Percentiles rank a stretch among this genome's conserved stretches.
Evolutionary conservation across 2,797 vertebrate genomes (phyloP).

Genomic region (Sebastes cheni): DNA sequence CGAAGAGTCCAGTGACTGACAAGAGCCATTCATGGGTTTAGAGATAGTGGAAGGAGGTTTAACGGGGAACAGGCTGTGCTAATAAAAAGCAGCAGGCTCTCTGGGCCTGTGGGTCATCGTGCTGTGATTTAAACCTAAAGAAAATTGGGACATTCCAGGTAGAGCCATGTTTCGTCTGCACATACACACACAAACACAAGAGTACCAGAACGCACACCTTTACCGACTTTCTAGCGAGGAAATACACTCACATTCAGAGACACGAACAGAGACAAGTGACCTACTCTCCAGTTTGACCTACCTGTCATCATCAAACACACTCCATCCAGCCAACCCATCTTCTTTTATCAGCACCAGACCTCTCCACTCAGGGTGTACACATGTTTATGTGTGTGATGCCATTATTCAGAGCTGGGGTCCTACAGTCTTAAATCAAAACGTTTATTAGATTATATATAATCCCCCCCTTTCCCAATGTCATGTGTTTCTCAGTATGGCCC

Average conservation of each 20-base stretch:
- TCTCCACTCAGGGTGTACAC: not conserved
- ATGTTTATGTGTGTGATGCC: not conserved
- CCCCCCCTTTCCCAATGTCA: not conserved
- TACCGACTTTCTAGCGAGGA: fast-evolving
- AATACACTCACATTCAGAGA: not conserved
- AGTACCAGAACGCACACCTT: not conserved
- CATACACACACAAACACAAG: not conserved
- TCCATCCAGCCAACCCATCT: not conserved
- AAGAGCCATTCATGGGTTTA: constrained; percentile 7
- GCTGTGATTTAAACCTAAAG: constrained; percentile 8
- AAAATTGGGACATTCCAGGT: constrained; percentile 3
- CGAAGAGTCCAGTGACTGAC: constrained; percentile 17
- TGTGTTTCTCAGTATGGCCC: not conserved
- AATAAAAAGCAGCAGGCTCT: constrained; percentile 53
- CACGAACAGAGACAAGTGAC: not conserved
- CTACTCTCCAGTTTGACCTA: not conserved
- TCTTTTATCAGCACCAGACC: constrained; percentile 12
- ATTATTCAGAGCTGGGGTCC: not conserved
- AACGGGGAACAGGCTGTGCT: constrained; percentile 41
- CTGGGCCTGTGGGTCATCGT: constrained; percentile 14
- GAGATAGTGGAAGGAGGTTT: not conserved
- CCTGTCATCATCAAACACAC: constrained; percentile 25
- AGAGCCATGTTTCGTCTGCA: not conserved
- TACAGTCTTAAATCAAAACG: constrained; percentile 30
- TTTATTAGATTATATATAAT: constrained; percentile 52